Base-by-base conservation (phyloP, 2,797 vertebrate species). In the Sebastes ruberrimus region DNA sequence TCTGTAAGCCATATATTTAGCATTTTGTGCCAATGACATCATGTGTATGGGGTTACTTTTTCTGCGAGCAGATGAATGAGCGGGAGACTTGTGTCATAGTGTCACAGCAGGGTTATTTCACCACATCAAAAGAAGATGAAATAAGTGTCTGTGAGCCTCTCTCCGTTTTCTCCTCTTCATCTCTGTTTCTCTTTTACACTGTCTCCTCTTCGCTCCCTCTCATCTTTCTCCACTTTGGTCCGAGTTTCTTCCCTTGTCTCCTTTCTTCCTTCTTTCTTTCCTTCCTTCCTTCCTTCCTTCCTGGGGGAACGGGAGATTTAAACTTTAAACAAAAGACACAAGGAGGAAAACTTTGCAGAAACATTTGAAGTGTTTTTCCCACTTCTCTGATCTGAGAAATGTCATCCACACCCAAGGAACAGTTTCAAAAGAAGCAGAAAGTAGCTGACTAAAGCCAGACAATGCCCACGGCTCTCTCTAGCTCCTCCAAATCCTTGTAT, bases 401-500 rank as follows among this genome's bases (percentile, higher is more conserved):
- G 93, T 92, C 94, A 94, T 94, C 92, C 71, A 89, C 88, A 93
- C 89, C 90, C 88, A 92, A 93, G 88, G 69, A 93, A 87, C 79
- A 27, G 53, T 93, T 93, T 93, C 86, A 91, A 93, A 91, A 91
- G 89, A 81, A 84, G 76, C 80, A 89, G 82, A 91, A 89, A 93
- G 92, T 81, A 90, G 88, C 90, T 90, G 91, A 89, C 83, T 91
- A 82, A 84, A 93, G 86, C 90, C 91, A 93, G 87, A 92, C 86
- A 91, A 93, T 89, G 88, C 92, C 90, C 91, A 87, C 18, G 76
- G 87, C 91, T 91, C 86, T 76, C 76, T 86, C 79, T 42, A 82
- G 93, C 92, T 90, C 78, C 81, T 86, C 86, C 88, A 94, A 93
- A 94, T 94, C 93, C 92, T 85, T 85, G 90, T 91, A 91, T 93